phyloP scores from a whole-genome alignment of 1,140 invertebrate genomes.

The Oryctes rhinoceros region DNA sequence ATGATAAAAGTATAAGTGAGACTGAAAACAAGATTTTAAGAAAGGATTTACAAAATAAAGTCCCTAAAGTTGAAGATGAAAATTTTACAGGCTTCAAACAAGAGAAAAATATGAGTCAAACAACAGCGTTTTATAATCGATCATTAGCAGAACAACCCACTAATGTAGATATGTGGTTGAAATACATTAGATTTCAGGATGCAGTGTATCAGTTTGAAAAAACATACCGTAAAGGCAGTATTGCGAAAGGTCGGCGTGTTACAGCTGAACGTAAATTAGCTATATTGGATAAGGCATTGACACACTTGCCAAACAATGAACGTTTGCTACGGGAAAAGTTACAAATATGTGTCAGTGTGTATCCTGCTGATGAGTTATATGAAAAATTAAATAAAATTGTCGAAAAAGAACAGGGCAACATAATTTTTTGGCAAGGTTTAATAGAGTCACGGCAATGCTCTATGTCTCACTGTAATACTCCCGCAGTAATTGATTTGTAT shows the following conservation, averaged over 20 bases:
- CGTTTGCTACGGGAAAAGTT: conserved; percentile 64
- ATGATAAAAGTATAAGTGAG: conserved; percentile 52
- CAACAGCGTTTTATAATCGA: conserved; percentile 65
- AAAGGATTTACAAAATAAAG: conserved; percentile 47
- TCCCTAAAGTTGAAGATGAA: conserved; percentile 48
- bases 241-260: conserved; percentile 59
- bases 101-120: conserved; percentile 62
- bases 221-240: conserved; percentile 59
- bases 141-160: conserved; percentile 62
- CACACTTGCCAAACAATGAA: conserved; percentile 62
- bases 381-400: conserved; percentile 59
- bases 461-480: conserved; percentile 68
- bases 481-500: conserved; percentile 66
- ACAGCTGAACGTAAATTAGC: conserved; percentile 66
- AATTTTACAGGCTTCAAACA: conserved; percentile 54
- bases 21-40: conserved; percentile 54
- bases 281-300: conserved; percentile 67
- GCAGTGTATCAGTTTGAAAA: conserved; percentile 60
- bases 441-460: conserved; percentile 68
- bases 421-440: conserved; percentile 67
- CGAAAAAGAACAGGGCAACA: conserved; percentile 65
- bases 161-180: conserved; percentile 65
- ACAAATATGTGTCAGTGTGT: conserved; percentile 62
- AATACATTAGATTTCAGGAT: conserved; percentile 69
- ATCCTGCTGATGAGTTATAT: conserved; percentile 67